A percentile compares a stretch with the other conserved stretches of the same genome.
phyloP scores from a whole-genome alignment of 1,140 invertebrate genomes.

The Drosophila eugracilis region DNA sequence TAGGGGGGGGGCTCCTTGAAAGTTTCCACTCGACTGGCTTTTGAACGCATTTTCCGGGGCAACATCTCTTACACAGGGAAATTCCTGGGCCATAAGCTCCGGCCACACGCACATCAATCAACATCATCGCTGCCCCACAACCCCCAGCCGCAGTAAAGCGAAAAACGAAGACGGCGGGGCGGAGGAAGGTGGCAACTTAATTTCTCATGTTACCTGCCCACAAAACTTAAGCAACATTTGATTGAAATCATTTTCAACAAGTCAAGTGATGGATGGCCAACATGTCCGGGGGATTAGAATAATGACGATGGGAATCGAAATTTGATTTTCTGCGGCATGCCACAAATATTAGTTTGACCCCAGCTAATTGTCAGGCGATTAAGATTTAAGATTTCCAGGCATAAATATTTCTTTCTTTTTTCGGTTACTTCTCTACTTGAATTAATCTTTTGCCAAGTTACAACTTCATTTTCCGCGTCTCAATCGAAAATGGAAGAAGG shows the following conservation, averaged over 20 bases:
- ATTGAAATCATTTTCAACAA: constrained; percentile 69
- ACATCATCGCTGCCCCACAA: too few relatives aligned
- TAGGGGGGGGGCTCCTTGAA: constrained; percentile 39
- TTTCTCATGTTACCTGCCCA: constrained; percentile 64
- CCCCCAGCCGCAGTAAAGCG: too few relatives aligned
- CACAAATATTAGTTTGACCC: constrained; percentile 29
- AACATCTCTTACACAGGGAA: constrained; percentile 32
- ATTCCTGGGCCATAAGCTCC: constrained; percentile 36
- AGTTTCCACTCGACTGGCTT: constrained; percentile 47
- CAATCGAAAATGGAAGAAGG: constrained; percentile 54
- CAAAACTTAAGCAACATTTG: constrained; percentile 58
- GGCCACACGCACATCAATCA: constrained; percentile 61
- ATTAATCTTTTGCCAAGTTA: constrained; percentile 68
- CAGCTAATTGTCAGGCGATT: constrained; percentile 19
- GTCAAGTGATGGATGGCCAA: constrained; percentile 63
- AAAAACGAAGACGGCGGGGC: too few relatives aligned
- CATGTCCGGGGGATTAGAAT: constrained; percentile 57
- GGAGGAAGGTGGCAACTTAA: constrained; percentile 53
- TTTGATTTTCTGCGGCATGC: constrained; percentile 38
- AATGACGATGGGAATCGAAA: constrained; percentile 55
- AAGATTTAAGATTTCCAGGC: background rate
- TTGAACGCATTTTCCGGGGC: constrained; percentile 37
- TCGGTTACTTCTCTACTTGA: constrained; percentile 50
- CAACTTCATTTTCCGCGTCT: constrained; percentile 50
- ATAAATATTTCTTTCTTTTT: constrained; percentile 22